Evolutionary conservation across 2,888 invertebrate genomes (phyloP).

Genomic region (Drosophila mimetica): DNA sequence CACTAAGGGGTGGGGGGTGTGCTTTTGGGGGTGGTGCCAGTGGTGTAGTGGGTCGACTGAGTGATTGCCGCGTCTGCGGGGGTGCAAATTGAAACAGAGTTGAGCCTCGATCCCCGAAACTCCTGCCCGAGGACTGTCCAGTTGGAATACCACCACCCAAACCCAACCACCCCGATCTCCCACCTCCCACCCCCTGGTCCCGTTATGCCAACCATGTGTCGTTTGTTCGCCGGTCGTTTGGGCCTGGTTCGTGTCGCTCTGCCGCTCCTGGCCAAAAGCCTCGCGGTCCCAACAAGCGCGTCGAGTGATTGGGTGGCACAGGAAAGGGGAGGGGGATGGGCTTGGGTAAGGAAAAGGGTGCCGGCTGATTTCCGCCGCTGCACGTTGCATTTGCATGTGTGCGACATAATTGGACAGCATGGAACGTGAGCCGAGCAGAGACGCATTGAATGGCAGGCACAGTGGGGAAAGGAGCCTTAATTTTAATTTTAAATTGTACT

Average conservation of each 20-base stretch:
- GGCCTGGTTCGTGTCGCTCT: constrained; percentile 67
- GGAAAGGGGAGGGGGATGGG: too few species aligned
- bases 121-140: constrained; percentile 18
- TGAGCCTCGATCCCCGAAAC: constrained; percentile 32
- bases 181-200: not conserved
- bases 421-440: constrained; percentile 32
- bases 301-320: constrained; percentile 58
- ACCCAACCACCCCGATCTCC: too few species aligned
- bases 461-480: not conserved
- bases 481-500: not conserved
- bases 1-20: constrained; percentile 28
- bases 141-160: constrained; percentile 5
- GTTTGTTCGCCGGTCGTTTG: constrained; percentile 40
- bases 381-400: constrained; percentile 79
- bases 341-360: not conserved
- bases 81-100: constrained; percentile 79
- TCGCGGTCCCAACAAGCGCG: constrained; percentile 77
- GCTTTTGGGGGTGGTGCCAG: constrained; percentile 14
- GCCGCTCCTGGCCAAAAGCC: constrained; percentile 63
- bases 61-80: constrained; percentile 65
- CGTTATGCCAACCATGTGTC: constrained; percentile 46
- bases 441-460: constrained; percentile 29
- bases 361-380: constrained; percentile 9
- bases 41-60: constrained; percentile 57
- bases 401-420: constrained; percentile 76